Percentiles rank a stretch among this genome's conserved stretches.
phyloP scores from a whole-genome alignment of 2,888 invertebrate species.

The Drosophila ustulata region DNA sequence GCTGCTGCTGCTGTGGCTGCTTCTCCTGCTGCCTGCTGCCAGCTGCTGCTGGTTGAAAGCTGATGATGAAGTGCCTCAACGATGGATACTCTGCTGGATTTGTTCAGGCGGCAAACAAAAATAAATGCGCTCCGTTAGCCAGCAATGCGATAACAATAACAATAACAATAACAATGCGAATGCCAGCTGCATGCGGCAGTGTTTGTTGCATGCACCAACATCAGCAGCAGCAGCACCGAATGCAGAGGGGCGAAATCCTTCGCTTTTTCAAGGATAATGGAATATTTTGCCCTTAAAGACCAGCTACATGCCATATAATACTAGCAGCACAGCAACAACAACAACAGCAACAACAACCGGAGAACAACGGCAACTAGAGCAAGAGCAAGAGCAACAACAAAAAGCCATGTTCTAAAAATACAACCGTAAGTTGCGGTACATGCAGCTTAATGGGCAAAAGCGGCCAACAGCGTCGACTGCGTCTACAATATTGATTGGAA shows the following conservation, averaged over 20 bases:
- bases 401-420: constrained; percentile 77
- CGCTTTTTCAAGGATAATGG: constrained; percentile 80
- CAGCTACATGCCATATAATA: constrained; percentile 64
- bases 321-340: constrained; percentile 41
- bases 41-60: constrained; percentile 4
- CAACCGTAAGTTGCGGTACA: constrained; percentile 76
- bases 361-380: constrained; percentile 22
- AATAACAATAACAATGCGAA: constrained; percentile 57
- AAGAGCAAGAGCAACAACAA: constrained; percentile 35
- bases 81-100: constrained; percentile 57
- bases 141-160: constrained; percentile 58
- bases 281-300: constrained; percentile 72
- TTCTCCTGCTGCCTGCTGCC: not conserved
- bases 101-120: constrained; percentile 67
- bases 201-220: constrained; percentile 29
- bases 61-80: constrained; percentile 37
- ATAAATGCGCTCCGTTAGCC: constrained; percentile 64
- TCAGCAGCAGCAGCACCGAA: constrained; percentile 6
- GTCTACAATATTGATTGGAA: constrained; percentile 80
- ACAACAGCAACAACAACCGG: constrained; percentile 22
- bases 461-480: constrained; percentile 74
- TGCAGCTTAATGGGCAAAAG: constrained; percentile 79
- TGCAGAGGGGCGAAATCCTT: constrained; percentile 60
- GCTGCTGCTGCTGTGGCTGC: constrained; percentile 1
- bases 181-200: constrained; percentile 50